phyloP scores from a whole-genome alignment of 2,888 invertebrate species.

The Diarsia dahlii region DNA sequence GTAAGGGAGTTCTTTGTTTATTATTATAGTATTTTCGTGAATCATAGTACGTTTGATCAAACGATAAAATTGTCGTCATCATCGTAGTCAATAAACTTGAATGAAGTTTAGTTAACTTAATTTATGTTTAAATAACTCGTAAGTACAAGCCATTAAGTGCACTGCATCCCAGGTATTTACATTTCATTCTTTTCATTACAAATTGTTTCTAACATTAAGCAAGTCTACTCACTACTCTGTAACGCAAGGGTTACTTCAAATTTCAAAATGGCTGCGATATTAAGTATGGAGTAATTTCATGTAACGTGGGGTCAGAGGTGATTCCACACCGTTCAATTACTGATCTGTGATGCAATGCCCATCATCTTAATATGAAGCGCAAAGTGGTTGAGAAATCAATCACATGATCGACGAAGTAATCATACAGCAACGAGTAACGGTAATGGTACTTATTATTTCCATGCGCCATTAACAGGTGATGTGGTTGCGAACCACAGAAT shows the following conservation, averaged over 20 bases:
- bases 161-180: constrained; percentile 8
- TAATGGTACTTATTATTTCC: constrained; percentile 9
- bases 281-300: constrained; percentile 54
- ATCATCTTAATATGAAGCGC: constrained; percentile 46
- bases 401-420: constrained; percentile 24
- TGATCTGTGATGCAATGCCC: constrained; percentile 41
- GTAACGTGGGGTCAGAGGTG: constrained; percentile 51
- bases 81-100: not conserved
- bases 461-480: constrained; percentile 31
- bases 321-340: constrained; percentile 41
- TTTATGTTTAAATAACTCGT: not conserved
- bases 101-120: not conserved
- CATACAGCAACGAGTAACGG: constrained; percentile 13
- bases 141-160: not conserved
- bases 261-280: constrained; percentile 55
- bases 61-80: not conserved
- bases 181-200: constrained; percentile 38
- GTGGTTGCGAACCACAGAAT: constrained; percentile 30
- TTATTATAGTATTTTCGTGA: not conserved
- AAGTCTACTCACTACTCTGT: constrained; percentile 35
- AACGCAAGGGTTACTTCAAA: constrained; percentile 53
- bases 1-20: not conserved
- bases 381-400: constrained; percentile 50
- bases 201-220: constrained; percentile 37
- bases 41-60: not conserved